These are phyloP conservation scores for Aspiorhynchus laticeps DNA, from an alignment of 2,113 vertebrate species.

Conservation along the genomic window DNA sequence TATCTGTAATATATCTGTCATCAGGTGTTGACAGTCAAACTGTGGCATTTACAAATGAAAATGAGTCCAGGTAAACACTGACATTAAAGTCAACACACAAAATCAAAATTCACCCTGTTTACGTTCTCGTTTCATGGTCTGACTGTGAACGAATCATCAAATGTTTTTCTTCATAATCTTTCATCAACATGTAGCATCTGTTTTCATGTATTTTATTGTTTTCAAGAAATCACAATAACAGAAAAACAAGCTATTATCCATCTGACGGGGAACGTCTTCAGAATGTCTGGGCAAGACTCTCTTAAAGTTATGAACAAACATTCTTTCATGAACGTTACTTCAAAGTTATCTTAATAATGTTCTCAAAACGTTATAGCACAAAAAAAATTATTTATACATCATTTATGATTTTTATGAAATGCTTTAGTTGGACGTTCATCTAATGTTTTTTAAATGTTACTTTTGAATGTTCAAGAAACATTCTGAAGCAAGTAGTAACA, in stretches of 20 bases:
- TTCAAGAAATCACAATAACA: background rate
- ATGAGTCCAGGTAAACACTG: slow-evolving; percentile 16
- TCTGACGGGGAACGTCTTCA: too few relatives aligned
- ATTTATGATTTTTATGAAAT: too few relatives aligned
- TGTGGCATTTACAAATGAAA: background rate
- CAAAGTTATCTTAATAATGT: too few relatives aligned
- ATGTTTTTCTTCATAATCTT: background rate
- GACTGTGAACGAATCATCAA: background rate
- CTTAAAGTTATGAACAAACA: too few relatives aligned
- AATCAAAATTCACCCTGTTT: background rate
- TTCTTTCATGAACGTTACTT: too few relatives aligned
- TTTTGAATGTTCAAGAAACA: background rate
- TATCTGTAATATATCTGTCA: slow-evolving; percentile 41
- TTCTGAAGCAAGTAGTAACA: background rate
- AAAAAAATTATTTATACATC: too few relatives aligned
- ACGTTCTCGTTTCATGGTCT: background rate
- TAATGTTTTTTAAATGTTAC: too few relatives aligned
- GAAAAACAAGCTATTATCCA: background rate
- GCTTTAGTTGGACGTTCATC: too few relatives aligned
- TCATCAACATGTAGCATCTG: background rate
- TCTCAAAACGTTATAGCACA: too few relatives aligned
- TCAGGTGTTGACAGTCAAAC: slow-evolving; percentile 10
- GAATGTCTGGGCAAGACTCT: too few relatives aligned
- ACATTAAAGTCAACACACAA: background rate
- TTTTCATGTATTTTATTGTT: background rate